phyloP scores from a whole-genome alignment of 2,888 invertebrate genomes.

The Eretmocerus hayati region DNA sequence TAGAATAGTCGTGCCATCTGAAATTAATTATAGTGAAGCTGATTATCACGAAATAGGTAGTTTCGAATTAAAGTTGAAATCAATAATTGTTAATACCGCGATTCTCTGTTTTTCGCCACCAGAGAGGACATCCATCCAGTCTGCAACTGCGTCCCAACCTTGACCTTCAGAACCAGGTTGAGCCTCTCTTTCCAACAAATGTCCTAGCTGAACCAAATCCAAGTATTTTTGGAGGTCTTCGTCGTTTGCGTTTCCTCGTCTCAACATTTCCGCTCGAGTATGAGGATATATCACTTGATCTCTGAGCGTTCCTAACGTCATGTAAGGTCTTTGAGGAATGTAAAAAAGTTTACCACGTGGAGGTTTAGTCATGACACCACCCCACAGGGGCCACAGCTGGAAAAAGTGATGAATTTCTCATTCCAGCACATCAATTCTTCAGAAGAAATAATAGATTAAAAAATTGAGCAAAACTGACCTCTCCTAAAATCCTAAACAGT shows the following conservation, averaged over 20 bases:
- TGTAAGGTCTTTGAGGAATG: constrained; percentile 95
- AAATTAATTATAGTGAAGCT: constrained; percentile 5
- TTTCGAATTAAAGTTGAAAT: too few species aligned
- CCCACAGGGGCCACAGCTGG: constrained; percentile 91
- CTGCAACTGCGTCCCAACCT: constrained; percentile 86
- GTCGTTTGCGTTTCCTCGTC: constrained; percentile 68
- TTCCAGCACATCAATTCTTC: too few species aligned
- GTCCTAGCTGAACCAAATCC: constrained; percentile 75
- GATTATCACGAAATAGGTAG: too few species aligned
- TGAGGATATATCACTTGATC: constrained; percentile 97
- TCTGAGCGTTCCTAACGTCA: constrained; percentile 90
- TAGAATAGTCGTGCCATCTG: constrained; percentile 95
- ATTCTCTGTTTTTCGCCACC: constrained; percentile 98
- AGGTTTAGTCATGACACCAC: constrained; percentile 91
- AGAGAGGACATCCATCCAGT: constrained; percentile 97
- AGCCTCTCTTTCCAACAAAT: constrained; percentile 76
- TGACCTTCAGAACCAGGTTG: constrained; percentile 46
- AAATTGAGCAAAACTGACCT: constrained; percentile 49
- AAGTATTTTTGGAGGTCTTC: constrained; percentile 69
- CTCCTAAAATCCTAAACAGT: constrained; percentile 91
- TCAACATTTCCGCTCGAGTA: constrained; percentile 74
- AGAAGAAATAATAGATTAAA: neutral
- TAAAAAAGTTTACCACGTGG: constrained; percentile 91
- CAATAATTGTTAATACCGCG: constrained; percentile 55
- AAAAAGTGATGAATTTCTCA: too few species aligned